Evolutionary conservation across 2,113 vertebrate species (phyloP).

Genomic region (Astur gentilis): DNA sequence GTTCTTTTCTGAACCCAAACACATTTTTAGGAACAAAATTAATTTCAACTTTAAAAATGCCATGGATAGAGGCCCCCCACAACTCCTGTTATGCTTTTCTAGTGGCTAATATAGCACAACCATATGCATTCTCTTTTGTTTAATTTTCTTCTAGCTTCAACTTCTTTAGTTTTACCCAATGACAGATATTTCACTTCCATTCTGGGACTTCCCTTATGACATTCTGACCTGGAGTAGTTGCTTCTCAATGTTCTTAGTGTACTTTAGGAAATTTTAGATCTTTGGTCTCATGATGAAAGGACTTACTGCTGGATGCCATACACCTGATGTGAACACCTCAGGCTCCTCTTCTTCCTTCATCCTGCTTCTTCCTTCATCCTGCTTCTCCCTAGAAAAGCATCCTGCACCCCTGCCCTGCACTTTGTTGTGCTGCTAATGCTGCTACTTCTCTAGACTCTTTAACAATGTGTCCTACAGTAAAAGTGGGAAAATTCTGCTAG

Average conservation of each 20-base stretch:
- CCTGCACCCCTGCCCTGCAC: neutral
- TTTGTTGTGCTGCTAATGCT: neutral
- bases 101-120: neutral
- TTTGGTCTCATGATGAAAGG: neutral
- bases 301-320: neutral
- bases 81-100: neutral
- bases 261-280: neutral
- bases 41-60: neutral
- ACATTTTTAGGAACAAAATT: neutral
- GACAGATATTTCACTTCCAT: neutral
- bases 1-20: neutral
- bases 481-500: neutral
- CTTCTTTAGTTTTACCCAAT: neutral
- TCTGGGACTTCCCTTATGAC: neutral
- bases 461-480: neutral
- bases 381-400: neutral
- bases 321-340: neutral
- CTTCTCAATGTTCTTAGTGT: neutral
- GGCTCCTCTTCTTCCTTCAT: neutral
- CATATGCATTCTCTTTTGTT: neutral
- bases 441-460: neutral
- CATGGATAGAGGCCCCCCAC: fast-evolving
- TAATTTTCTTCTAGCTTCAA: neutral
- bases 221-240: neutral
- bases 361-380: neutral